Evolutionary conservation across 64 coral and sea anemone species (phyloP), one percentile per base, ranked within the genome.

Genomic region (Acropora yongei): DNA sequence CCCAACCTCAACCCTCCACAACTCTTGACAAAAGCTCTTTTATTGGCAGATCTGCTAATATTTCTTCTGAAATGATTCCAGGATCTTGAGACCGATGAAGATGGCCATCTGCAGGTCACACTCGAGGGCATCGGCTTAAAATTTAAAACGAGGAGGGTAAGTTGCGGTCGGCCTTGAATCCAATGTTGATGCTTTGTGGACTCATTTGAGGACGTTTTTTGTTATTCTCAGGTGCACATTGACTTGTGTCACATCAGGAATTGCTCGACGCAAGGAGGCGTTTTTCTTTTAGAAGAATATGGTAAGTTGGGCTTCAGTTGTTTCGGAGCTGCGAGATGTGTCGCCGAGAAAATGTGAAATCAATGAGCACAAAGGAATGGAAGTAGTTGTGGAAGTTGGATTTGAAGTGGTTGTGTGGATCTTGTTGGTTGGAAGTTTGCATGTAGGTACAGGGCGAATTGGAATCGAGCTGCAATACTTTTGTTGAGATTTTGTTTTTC

Each of bases 251-350:
- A 95, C 45, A 99, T 99, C 39, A 93, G 94, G 53, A 99, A 99
- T 67, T 99, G 97, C 68, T 99, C 97, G 17, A 99, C 97, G 4
- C 97, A 99, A 71, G 89, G 96, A 89, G 94, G 97, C 30, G 88
- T 96, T n/a, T 93, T 99, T 53, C 94, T 99, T 13, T 71, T 99
- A 49, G 97, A 99, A 50, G 97, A 99, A 72, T 99, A 91, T 72
- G 84, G 97, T 99, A 65, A 91, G 96, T 90, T 20, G 44, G 68
- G 43, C 16, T 0, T 57, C 1, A 66, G 11, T 63, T 63, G 8
- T 63, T 55, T 5, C 10, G 51, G 6, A 5, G 51, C 10, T 10
- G 10, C 4, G 10, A 10, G 5, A 55, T 5, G 5, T 55, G 51
- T 55, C 10, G 30, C 30, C 30, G 30, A 30, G 30, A 30, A 30